Percentiles rank a stretch among this genome's conserved stretches.
Evolutionary conservation across 2,797 vertebrate genomes (phyloP).

Genomic region (Lutjanus campechanus): DNA sequence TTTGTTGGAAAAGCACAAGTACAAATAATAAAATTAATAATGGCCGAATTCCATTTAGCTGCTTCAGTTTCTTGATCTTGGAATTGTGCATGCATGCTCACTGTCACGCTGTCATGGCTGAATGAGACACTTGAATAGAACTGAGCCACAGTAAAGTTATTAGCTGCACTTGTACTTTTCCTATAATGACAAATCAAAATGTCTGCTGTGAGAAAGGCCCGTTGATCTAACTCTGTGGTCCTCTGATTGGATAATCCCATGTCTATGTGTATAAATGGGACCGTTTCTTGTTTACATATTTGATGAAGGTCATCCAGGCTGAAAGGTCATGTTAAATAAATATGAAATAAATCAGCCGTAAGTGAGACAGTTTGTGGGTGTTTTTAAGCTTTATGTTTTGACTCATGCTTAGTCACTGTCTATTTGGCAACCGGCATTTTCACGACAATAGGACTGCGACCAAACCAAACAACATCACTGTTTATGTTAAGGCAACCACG

Average conservation of each 20-base stretch:
- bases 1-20: constrained; percentile 10
- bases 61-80: not conserved
- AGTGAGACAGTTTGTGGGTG: constrained; percentile 24
- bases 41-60: constrained; percentile 2
- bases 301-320: constrained; percentile 17
- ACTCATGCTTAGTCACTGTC: constrained; percentile 45
- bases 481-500: constrained; percentile 13
- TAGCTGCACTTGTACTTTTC: constrained; percentile 1
- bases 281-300: constrained; percentile 34
- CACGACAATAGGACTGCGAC: constrained; percentile 5
- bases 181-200: not conserved
- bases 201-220: not conserved
- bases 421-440: constrained; percentile 25
- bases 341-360: constrained; percentile 33
- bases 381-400: constrained; percentile 26
- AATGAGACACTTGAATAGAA: not conserved
- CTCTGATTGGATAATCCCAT: not conserved
- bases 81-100: not conserved
- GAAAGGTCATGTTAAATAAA: constrained; percentile 38
- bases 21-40: not conserved
- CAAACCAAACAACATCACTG: constrained; percentile 18
- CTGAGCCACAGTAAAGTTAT: not conserved
- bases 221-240: constrained; percentile 3
- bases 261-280: constrained; percentile 5
- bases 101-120: not conserved